Evolutionary conservation across 2,113 vertebrate genomes (phyloP).

Genomic region (Gopherus flavomarginatus): DNA sequence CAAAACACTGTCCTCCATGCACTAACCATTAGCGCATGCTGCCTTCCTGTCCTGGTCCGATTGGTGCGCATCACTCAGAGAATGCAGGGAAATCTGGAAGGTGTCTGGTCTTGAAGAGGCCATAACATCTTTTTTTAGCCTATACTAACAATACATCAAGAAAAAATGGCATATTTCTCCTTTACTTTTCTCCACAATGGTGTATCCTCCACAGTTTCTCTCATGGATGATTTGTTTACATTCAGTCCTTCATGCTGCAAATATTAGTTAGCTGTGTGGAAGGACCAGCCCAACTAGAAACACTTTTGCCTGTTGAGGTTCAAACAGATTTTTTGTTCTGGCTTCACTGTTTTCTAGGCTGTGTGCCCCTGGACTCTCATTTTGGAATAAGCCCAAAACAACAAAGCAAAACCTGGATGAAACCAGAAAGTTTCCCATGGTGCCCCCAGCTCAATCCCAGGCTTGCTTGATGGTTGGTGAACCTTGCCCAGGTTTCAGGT

Average conservation of each 20-base stretch:
- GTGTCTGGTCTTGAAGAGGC: not conserved
- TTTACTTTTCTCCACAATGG: not conserved
- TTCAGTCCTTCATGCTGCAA: not conserved
- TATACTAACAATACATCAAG: not conserved
- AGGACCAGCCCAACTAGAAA: not conserved
- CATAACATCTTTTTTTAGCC: not conserved
- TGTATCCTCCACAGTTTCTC: not conserved
- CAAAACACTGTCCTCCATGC: not conserved
- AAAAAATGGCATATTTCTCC: not conserved
- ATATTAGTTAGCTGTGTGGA: too few relatives aligned
- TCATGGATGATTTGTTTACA: not conserved
- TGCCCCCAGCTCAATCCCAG: not conserved
- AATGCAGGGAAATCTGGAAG: not conserved
- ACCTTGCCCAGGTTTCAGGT: slow-evolving; percentile 24
- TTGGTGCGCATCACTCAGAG: not conserved
- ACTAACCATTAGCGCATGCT: not conserved
- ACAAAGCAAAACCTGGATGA: not conserved
- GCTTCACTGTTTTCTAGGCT: not conserved
- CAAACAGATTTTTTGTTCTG: not conserved
- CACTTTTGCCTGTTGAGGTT: not conserved
- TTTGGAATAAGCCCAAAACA: not conserved
- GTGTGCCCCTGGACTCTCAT: fast-evolving
- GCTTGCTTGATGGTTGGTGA: slow-evolving; percentile 1
- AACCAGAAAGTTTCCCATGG: slow-evolving; percentile 14
- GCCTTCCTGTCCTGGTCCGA: not conserved